Evolutionary conservation across 23 tunicate species (phyloP).

Genomic region (Styela clava): DNA sequence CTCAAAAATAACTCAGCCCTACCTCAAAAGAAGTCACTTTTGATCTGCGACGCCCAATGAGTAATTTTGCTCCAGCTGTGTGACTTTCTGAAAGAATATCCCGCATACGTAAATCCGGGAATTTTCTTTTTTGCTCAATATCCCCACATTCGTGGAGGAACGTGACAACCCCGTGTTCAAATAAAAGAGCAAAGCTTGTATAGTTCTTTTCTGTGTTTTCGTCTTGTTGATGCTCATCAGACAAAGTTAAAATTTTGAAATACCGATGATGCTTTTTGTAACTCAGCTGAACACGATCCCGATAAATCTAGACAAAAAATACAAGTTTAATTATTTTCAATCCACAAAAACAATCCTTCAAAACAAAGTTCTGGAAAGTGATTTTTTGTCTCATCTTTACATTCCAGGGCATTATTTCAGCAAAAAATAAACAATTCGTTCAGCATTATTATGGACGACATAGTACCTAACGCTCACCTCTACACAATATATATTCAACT

Average conservation of each 20-base stretch:
- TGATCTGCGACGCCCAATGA: neutral
- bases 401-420: too few relatives aligned
- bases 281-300: neutral
- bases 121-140: neutral
- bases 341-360: too few relatives aligned
- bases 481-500: too few relatives aligned
- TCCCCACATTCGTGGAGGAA: neutral
- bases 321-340: too few relatives aligned
- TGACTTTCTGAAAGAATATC: neutral
- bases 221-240: neutral
- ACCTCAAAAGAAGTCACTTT: neutral
- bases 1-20: too few relatives aligned
- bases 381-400: too few relatives aligned
- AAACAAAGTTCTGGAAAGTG: too few relatives aligned
- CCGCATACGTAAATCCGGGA: neutral
- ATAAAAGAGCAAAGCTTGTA: neutral
- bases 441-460: too few relatives aligned
- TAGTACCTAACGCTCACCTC: too few relatives aligned
- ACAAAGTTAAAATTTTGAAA: neutral
- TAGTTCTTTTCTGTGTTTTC: neutral
- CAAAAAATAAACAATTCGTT: too few relatives aligned
- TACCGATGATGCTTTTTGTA: neutral
- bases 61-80: neutral
- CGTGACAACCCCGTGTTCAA: neutral
- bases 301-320: neutral